phyloP scores from a whole-genome alignment of 1,140 invertebrate species.

The Papilio dardanus region DNA sequence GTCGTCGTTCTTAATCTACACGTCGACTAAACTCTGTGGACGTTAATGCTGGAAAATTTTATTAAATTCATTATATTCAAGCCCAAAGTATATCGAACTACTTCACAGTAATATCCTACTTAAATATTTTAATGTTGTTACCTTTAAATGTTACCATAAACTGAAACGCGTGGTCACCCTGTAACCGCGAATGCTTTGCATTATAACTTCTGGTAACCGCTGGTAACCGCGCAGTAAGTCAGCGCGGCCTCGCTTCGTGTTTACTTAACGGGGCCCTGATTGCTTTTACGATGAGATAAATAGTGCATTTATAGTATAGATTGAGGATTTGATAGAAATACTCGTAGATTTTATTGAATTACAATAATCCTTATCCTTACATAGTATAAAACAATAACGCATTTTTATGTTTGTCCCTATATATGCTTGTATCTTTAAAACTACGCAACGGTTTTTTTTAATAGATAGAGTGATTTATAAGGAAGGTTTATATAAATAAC shows the following conservation, averaged over 20 bases:
- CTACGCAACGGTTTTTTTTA: no score
- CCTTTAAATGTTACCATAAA: not conserved
- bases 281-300: conserved; percentile 38
- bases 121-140: not conserved
- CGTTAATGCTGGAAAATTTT: no score
- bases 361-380: not conserved
- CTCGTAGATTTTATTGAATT: conserved; percentile 5
- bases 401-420: no score
- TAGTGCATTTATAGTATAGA: conserved; percentile 26
- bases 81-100: no score
- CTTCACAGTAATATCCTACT: not conserved
- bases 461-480: no score
- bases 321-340: conserved; percentile 6
- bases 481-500: no score
- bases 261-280: conserved; percentile 43
- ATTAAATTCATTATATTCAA: no score
- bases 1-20: not conserved
- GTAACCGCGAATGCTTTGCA: conserved; percentile 8
- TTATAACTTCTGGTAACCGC: conserved; percentile 33
- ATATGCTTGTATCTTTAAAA: no score
- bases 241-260: conserved; percentile 34
- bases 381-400: no score
- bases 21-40: not conserved
- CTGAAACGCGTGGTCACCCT: conserved; percentile 9
- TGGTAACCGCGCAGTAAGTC: conserved; percentile 38